Evolutionary conservation across 2,888 invertebrate genomes (phyloP).

Genomic region (Amblyjoppa proteus): DNA sequence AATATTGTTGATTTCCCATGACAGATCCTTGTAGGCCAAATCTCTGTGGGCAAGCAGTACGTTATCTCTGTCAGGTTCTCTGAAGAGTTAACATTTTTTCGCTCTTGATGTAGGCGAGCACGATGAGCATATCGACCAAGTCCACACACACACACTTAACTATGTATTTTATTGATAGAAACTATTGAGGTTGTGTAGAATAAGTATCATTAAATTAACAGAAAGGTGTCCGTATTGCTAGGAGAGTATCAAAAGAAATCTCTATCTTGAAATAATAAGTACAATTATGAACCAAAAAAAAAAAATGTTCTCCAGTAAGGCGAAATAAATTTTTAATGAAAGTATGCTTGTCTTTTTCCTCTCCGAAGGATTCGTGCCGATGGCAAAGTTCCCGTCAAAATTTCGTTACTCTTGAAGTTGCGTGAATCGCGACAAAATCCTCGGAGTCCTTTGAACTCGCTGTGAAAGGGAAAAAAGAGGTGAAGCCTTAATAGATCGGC

Average conservation of each 20-base stretch:
- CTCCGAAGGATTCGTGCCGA: too few species aligned
- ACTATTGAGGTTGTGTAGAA: slow-evolving; percentile 7
- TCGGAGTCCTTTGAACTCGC: background rate
- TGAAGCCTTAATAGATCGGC: background rate
- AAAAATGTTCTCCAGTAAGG: background rate
- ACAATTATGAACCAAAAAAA: background rate
- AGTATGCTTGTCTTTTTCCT: background rate
- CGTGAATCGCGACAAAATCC: background rate
- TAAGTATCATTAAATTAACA: slow-evolving; percentile 13
- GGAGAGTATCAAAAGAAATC: background rate
- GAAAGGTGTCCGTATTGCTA: background rate
- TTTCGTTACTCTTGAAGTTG: background rate
- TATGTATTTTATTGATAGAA: slow-evolving; percentile 27
- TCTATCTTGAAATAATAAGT: slow-evolving; percentile 2
- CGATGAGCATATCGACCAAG: background rate
- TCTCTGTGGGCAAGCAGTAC: slow-evolving; percentile 88
- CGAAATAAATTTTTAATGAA: slow-evolving; percentile 18
- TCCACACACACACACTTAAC: background rate
- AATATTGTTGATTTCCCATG: slow-evolving; percentile 93
- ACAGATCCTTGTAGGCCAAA: slow-evolving; percentile 92
- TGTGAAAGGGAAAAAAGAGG: background rate
- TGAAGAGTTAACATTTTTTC: too few species aligned
- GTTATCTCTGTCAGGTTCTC: background rate
- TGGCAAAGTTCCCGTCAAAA: too few species aligned
- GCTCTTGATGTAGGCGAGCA: too few species aligned